These are phyloP conservation scores for Amorpha juglandis DNA, from an alignment of 2,888 invertebrate genomes.

Conservation along the genomic window DNA sequence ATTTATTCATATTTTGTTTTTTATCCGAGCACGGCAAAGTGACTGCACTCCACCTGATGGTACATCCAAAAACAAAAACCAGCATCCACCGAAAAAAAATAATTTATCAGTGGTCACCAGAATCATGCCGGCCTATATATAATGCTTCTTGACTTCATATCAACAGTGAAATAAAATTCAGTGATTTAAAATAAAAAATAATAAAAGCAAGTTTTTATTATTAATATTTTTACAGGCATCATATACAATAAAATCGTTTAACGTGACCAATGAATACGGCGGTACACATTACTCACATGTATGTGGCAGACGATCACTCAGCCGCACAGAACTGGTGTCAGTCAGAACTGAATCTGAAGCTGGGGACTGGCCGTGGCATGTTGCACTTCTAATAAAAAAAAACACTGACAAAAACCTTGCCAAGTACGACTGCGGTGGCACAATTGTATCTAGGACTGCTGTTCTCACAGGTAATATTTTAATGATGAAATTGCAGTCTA, in stretches of 20 bases:
- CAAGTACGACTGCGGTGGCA: slow-evolving; percentile 71
- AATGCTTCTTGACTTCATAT: too few species aligned
- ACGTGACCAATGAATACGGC: slow-evolving; percentile 47
- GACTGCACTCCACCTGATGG: too few species aligned
- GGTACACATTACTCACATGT: slow-evolving; percentile 52
- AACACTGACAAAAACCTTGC: slow-evolving; percentile 38
- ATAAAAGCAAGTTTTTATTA: too few species aligned
- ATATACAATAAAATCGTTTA: slow-evolving; percentile 53
- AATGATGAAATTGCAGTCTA: not conserved
- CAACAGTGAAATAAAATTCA: too few species aligned
- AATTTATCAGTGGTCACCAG: too few species aligned
- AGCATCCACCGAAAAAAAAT: too few species aligned
- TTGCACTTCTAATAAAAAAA: slow-evolving; percentile 58
- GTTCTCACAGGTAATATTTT: slow-evolving; percentile 64
- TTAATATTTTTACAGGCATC: slow-evolving; percentile 44
- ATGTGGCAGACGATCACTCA: slow-evolving; percentile 65
- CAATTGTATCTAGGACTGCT: slow-evolving; percentile 70
- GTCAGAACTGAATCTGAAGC: slow-evolving; percentile 61
- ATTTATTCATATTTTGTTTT: too few species aligned
- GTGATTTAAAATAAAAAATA: too few species aligned
- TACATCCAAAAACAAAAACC: too few species aligned
- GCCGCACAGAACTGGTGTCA: slow-evolving; percentile 65
- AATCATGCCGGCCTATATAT: too few species aligned
- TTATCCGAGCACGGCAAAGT: too few species aligned
- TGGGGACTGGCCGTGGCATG: slow-evolving; percentile 80